Evolutionary conservation across 2,113 vertebrate species (phyloP).

Genomic region (Acinonyx jubatus): DNA sequence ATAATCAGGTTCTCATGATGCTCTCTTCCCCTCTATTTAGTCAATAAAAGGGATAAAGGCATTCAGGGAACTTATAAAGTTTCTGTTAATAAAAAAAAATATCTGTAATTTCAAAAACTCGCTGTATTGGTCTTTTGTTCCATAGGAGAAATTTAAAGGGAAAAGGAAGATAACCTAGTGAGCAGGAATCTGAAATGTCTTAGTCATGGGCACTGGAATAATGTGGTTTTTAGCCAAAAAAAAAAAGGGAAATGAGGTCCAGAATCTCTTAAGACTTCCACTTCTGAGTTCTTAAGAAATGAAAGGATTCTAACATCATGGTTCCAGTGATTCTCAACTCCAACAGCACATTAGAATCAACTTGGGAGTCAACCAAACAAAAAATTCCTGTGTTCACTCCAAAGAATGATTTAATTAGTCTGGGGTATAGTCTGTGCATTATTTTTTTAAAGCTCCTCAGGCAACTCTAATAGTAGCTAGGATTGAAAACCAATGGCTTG

Average conservation of each 20-base stretch:
- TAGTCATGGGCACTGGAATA: not conserved
- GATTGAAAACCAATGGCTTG: slow-evolving; percentile 41
- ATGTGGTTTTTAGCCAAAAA: slow-evolving; percentile 20
- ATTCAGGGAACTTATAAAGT: slow-evolving; percentile 4
- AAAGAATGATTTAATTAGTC: slow-evolving; percentile 45
- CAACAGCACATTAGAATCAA: not conserved
- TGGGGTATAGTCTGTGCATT: not conserved
- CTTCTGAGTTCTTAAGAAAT: slow-evolving; percentile 22
- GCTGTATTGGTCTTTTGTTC: not conserved
- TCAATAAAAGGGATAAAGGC: not conserved
- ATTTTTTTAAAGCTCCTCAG: not conserved
- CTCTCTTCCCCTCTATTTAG: not conserved
- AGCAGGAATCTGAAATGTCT: slow-evolving; percentile 40
- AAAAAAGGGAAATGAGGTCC: not conserved
- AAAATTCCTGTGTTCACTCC: not conserved
- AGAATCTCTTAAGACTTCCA: slow-evolving; percentile 14
- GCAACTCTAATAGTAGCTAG: not conserved
- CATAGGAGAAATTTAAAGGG: not conserved
- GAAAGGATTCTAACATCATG: slow-evolving; percentile 12
- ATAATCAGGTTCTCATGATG: not conserved
- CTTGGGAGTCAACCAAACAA: slow-evolving; percentile 25
- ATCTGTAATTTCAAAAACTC: slow-evolving; percentile 42
- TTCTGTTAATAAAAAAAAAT: not conserved
- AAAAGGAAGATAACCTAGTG: slow-evolving; percentile 16
- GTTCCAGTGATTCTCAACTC: not conserved